These are phyloP conservation scores for Pseudonaja textilis DNA, from an alignment of 2,113 vertebrate species.

Conservation along the genomic window DNA sequence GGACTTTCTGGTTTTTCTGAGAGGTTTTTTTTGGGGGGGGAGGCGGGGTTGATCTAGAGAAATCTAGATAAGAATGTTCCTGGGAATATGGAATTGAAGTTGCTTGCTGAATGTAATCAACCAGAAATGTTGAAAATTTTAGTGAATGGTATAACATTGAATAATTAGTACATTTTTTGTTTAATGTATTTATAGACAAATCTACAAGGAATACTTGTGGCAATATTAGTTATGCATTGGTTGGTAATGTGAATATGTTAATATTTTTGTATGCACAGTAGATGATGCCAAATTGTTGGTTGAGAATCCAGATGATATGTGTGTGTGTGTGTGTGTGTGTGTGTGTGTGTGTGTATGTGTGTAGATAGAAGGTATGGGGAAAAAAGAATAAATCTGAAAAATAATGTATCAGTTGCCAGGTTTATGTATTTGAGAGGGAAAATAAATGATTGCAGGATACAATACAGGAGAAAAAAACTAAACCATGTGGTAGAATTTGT, in stretches of 20 bases:
- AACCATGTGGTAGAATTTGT: background rate
- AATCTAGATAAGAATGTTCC: background rate
- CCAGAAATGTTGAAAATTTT: background rate
- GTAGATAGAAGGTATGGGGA: background rate
- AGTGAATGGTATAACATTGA: background rate
- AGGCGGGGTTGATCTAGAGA: background rate
- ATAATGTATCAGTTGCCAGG: background rate
- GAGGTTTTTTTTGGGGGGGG: background rate
- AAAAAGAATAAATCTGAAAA: background rate
- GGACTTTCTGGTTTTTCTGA: background rate
- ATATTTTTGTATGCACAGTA: background rate
- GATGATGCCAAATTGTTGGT: background rate
- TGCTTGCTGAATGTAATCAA: background rate
- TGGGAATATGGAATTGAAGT: background rate
- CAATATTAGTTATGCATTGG: background rate
- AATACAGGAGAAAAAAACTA: background rate
- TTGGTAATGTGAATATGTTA: background rate
- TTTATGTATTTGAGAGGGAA: background rate
- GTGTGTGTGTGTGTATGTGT: too few species aligned
- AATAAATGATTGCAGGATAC: background rate
- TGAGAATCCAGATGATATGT: background rate
- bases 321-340: background rate
- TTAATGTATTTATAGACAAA: background rate
- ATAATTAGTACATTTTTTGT: background rate
- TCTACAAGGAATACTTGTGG: background rate